Percentiles rank a stretch among this genome's conserved stretches.
Conservation (phyloP, 2,888 invertebrate species). For the Gonocerus acuteangulatus region DNA sequence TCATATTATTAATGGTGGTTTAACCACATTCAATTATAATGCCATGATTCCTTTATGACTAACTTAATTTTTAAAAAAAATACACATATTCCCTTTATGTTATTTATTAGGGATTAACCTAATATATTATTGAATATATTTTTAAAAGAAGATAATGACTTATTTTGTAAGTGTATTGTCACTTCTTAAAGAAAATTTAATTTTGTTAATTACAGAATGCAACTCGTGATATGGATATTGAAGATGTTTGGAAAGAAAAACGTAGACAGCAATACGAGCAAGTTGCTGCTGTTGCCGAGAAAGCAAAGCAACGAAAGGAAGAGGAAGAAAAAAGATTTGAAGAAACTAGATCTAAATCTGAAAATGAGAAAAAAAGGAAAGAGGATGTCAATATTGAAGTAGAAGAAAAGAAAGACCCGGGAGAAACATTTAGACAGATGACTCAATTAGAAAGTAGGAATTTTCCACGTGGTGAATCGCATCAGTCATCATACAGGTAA, state of each 20-base stretch:
- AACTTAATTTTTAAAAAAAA: too few relatives aligned
- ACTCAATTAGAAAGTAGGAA: conserved; percentile 41
- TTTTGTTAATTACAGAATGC: conserved; percentile 10
- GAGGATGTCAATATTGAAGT: conserved; percentile 37
- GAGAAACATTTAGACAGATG: conserved; percentile 41
- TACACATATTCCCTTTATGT: too few relatives aligned
- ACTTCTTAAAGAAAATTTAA: too few relatives aligned
- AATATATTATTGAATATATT: too few relatives aligned
- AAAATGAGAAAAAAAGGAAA: conserved; percentile 49
- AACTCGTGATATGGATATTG: conserved; percentile 43
- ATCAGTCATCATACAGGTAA: conserved; percentile 6
- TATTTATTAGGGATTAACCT: too few relatives aligned
- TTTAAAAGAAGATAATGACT: too few relatives aligned
- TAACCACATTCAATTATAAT: too few relatives aligned
- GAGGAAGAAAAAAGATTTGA: conserved; percentile 76
- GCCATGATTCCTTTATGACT: too few relatives aligned
- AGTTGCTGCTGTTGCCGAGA: conserved; percentile 69
- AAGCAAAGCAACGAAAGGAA: conserved; percentile 76
- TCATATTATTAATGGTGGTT: too few relatives aligned
- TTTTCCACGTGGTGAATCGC: conserved; percentile 7
- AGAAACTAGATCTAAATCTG: conserved; percentile 46
- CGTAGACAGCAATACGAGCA: conserved; percentile 61
- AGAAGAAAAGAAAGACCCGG: conserved; percentile 28
- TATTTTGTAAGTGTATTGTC: too few relatives aligned
- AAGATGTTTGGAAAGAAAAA: conserved; percentile 63